Percentiles rank a stretch among this genome's conserved stretches.
Conservation (phyloP, 30 jellyfish, hydroid and myxozoan species). For the Aurelia sp. region DNA sequence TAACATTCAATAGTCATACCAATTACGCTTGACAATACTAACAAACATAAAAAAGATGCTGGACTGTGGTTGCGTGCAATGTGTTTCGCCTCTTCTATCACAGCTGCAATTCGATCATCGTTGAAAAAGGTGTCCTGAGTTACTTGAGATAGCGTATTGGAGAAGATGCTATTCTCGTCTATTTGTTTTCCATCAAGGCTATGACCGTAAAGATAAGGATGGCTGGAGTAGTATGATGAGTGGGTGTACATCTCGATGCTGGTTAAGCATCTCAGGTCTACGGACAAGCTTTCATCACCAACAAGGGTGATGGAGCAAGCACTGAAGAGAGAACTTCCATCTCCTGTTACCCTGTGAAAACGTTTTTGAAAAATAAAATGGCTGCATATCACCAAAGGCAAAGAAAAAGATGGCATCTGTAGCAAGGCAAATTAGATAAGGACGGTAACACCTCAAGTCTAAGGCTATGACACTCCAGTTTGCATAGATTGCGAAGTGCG, state of each 20-base stretch:
- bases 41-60: constrained; percentile 40
- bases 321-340: constrained; percentile 53
- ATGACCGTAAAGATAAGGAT: constrained; percentile 9
- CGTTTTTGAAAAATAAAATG: too few species aligned
- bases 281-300: constrained; percentile 38
- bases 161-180: neutral
- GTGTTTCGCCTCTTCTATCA: constrained; percentile 2
- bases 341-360: constrained; percentile 22
- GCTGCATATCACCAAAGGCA: too few species aligned
- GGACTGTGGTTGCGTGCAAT: neutral
- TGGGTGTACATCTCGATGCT: constrained; percentile 34
- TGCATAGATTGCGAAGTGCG: too few species aligned
- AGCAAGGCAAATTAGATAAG: too few species aligned
- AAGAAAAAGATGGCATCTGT: too few species aligned
- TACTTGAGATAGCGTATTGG: constrained; percentile 5
- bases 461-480: too few species aligned
- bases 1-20: constrained; percentile 23
- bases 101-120: neutral
- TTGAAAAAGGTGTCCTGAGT: neutral
- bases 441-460: too few species aligned
- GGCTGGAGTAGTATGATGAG: constrained; percentile 39
- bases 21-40: constrained; percentile 18
- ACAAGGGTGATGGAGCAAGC: constrained; percentile 32
- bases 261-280: constrained; percentile 25
- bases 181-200: neutral